Conservation (phyloP, 2,888 invertebrate species). For the Idaea biselata region DNA sequence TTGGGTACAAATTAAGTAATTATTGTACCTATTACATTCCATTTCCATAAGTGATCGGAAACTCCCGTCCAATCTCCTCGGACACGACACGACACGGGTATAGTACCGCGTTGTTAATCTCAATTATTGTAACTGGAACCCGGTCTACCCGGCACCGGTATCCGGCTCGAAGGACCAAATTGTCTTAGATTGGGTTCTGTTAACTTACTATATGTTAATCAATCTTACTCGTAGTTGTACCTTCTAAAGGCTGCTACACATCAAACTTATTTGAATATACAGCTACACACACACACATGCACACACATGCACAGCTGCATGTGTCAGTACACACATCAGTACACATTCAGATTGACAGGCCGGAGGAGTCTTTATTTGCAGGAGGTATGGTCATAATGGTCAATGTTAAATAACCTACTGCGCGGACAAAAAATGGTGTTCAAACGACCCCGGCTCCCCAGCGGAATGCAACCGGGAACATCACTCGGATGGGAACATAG, state of each 20-base stretch:
- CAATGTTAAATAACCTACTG: too few relatives aligned
- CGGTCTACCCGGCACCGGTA: not conserved
- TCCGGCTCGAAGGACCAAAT: not conserved
- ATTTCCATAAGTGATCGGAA: not conserved
- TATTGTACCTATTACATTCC: not conserved
- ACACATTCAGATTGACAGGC: too few relatives aligned
- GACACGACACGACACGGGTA: not conserved
- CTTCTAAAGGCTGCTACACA: not conserved
- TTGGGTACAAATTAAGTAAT: not conserved
- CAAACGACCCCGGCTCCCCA: too few relatives aligned
- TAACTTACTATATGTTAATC: not conserved
- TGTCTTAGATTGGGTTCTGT: not conserved
- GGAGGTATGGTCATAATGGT: too few relatives aligned
- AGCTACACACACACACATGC: too few relatives aligned
- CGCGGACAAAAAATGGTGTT: too few relatives aligned
- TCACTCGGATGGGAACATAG: too few relatives aligned
- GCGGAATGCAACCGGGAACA: too few relatives aligned
- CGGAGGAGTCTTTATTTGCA: too few relatives aligned
- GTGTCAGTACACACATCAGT: too few relatives aligned
- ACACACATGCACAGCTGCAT: too few relatives aligned
- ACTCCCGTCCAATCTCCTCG: not conserved
- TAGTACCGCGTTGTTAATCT: not conserved
- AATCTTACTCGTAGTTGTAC: not conserved
- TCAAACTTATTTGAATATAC: not conserved
- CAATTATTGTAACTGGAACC: not conserved